phyloP scores from a whole-genome alignment of 2,113 vertebrate genomes.

The Chloropsis cyanopogon region DNA sequence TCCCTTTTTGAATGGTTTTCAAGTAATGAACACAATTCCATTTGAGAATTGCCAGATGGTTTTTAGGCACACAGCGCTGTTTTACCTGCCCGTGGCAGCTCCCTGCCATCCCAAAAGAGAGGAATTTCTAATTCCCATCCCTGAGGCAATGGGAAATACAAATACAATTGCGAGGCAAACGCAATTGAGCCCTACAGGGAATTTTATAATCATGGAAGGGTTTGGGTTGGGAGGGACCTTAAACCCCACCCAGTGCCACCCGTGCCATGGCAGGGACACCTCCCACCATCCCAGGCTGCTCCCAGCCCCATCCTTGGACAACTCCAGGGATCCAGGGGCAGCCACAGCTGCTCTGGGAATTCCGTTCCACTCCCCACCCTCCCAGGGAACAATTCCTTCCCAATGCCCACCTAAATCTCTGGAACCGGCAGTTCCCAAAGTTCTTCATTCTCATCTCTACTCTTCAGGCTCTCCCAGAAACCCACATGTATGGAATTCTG shows the following conservation, averaged over 20 bases:
- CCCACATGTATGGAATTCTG: neutral
- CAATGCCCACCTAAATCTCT: neutral
- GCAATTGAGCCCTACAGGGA: neutral
- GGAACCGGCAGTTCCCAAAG: neutral
- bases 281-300: accelerated
- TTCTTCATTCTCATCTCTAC: neutral
- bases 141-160: neutral
- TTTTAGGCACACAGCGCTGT: no score
- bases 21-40: neutral
- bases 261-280: neutral
- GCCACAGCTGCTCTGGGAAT: neutral
- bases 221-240: neutral
- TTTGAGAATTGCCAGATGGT: neutral
- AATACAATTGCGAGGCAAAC: no score
- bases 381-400: neutral
- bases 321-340: neutral
- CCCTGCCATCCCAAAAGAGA: neutral
- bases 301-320: neutral
- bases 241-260: neutral
- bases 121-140: neutral
- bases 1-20: neutral
- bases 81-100: neutral
- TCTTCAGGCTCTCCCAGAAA: neutral
- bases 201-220: neutral
- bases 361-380: neutral